phyloP scores from a whole-genome alignment of 1,140 invertebrate species.

The Stegodyphus mimosarum region DNA sequence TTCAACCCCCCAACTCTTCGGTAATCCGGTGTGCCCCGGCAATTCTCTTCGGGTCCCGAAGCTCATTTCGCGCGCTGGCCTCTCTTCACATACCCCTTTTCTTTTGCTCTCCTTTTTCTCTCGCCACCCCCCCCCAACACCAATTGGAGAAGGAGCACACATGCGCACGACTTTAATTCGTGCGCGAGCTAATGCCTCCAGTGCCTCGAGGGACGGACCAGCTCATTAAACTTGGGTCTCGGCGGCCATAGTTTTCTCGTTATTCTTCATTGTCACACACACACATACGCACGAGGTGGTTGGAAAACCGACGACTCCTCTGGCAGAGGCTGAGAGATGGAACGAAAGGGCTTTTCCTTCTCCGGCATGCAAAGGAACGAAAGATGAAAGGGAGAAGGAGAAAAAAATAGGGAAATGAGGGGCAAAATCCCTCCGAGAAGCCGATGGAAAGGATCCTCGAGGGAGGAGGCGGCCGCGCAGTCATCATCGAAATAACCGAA shows the following conservation, averaged over 20 bases:
- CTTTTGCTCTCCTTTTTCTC: slow-evolving; percentile 54
- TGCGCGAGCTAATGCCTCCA: slow-evolving; percentile 35
- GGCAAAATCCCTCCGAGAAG: slow-evolving; percentile 33
- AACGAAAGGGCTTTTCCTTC: not conserved
- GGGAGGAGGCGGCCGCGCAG: slow-evolving; percentile 14
- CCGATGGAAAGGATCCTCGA: slow-evolving; percentile 21
- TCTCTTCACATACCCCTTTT: not conserved
- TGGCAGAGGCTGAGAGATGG: not conserved
- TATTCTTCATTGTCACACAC: slow-evolving; percentile 59
- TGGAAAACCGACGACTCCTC: not conserved
- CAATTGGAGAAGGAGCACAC: not conserved
- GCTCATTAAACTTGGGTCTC: slow-evolving; percentile 60
- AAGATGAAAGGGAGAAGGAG: slow-evolving; percentile 7
- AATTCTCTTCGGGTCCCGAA: slow-evolving; percentile 28
- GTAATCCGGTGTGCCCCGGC: slow-evolving; percentile 44
- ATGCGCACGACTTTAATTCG: slow-evolving; percentile 49
- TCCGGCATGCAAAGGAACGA: not conserved
- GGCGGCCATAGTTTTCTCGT: slow-evolving; percentile 59
- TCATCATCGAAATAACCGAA: slow-evolving; percentile 59
- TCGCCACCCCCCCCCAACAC: not conserved
- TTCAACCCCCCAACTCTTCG: not conserved
- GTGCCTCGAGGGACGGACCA: slow-evolving; percentile 54
- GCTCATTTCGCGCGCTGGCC: slow-evolving; percentile 33
- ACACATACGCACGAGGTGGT: not conserved
- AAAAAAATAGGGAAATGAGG: slow-evolving; percentile 14